Percentiles rank a stretch among this genome's conserved stretches.
Evolutionary conservation across 2,888 invertebrate species (phyloP).

Genomic region (Dryobota labecula): DNA sequence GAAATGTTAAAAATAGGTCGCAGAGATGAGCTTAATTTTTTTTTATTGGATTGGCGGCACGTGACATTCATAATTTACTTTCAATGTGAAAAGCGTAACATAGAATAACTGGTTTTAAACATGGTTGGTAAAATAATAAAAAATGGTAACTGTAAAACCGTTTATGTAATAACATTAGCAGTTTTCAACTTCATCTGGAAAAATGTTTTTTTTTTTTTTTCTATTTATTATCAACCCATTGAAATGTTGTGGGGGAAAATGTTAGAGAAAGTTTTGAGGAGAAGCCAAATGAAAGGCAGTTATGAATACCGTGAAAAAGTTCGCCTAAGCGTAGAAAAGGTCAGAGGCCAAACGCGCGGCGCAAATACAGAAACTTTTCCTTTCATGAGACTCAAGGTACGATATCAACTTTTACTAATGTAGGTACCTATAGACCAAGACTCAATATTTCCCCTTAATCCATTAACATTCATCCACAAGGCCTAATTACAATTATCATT

Average conservation of each 20-base stretch:
- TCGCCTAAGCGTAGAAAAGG: conserved; percentile 24
- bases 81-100: not conserved
- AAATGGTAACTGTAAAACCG: not conserved
- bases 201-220: not conserved
- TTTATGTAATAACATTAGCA: not conserved
- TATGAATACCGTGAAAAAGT: conserved; percentile 7
- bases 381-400: not conserved
- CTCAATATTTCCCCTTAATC: not conserved
- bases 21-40: not conserved
- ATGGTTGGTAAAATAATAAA: not conserved
- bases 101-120: not conserved
- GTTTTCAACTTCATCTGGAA: not conserved
- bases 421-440: not conserved
- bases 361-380: conserved; percentile 16
- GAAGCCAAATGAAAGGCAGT: conserved; percentile 17
- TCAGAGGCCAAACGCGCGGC: conserved; percentile 21
- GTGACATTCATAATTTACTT: not conserved
- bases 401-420: not conserved
- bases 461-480: conserved; percentile 1
- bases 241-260: not conserved
- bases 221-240: not conserved
- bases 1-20: not conserved
- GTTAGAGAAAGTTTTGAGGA: conserved; percentile 1
- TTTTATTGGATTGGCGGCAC: not conserved
- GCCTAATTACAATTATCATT: conserved; percentile 12